Conservation (phyloP, 2,113 vertebrate species). For the Archocentrus centrarchus region DNA sequence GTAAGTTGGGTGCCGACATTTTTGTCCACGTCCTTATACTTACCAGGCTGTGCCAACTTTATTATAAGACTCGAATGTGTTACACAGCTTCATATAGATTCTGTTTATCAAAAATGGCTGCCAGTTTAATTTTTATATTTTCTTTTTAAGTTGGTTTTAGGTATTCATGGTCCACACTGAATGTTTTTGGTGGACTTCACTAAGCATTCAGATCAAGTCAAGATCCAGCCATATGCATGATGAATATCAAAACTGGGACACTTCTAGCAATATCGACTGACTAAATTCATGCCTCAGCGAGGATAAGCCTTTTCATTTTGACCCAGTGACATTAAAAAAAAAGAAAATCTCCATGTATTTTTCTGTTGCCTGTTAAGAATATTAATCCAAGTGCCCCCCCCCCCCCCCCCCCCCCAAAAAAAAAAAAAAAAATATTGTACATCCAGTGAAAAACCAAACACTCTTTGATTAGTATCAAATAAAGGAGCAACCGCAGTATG, state of each 20-base stretch:
- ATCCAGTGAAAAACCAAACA: slow-evolving; percentile 4
- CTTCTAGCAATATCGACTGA: background rate
- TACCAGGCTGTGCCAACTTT: background rate
- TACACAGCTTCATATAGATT: background rate
- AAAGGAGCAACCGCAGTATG: slow-evolving; percentile 32
- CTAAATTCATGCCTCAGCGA: background rate
- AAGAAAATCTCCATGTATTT: background rate
- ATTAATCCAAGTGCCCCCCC: background rate
- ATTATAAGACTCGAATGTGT: background rate
- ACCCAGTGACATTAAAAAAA: background rate
- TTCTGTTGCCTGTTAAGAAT: background rate
- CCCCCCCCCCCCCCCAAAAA: too few species aligned
- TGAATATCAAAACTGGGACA: background rate
- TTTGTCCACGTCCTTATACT: too few species aligned
- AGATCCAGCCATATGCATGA: background rate
- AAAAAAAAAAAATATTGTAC: slow-evolving; percentile 9
- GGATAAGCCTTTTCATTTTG: background rate
- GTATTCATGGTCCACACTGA: slow-evolving; percentile 4
- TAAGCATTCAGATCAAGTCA: background rate
- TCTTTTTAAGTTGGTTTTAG: background rate
- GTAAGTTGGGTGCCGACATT: too few species aligned
- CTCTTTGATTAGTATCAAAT: slow-evolving; percentile 38
- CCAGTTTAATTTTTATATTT: background rate
- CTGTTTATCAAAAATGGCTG: too few species aligned
- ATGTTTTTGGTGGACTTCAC: background rate